Evolutionary conservation across 2,797 vertebrate genomes (phyloP), one percentile per base, ranked within the genome.

Genomic region (Knipowitschia caucasica): DNA sequence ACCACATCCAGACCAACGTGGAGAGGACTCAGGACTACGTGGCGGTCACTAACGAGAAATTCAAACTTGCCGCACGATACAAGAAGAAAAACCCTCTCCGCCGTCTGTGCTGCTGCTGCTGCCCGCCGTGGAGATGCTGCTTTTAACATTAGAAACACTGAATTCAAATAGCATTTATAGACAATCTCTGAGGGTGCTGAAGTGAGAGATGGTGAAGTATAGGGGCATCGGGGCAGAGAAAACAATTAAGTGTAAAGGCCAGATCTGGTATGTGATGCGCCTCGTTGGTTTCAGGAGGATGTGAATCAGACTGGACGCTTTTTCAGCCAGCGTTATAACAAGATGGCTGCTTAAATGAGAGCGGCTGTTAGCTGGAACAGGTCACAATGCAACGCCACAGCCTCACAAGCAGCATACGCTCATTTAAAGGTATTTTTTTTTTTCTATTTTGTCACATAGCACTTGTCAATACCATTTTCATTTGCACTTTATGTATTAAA

Each of bases 51-150:
- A 94, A 75, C 34, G 94, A 98, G 73, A 94, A 94, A 76, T 94
- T 98, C 63, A 93, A 92, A 69, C 65, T 89, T 47, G 96, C 95
- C 20, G 89, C 88, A 25, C 93, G 87, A 57, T 98, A 98, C 55
- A 92, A 85, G 78, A 94, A 82, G 79, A 93, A 84, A 71, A 94
- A 95, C 64, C 93, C 93, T 8, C 86, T 95, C 29, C 89, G 79
- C 65, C 86, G 67, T 56, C 44, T 98, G 34, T 97, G 93, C 64
- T 98, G 94, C 71, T 98, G 94, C 74, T 98, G 95, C 47, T 98
- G 90, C 29, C 91, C 92, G 34, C 91, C 92, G 0, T 92, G 92
- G 85, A 87, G 67, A 66, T 89, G 83, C 60, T 94, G 88, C 76
- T 67, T 82, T 44, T 93, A 78, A 86, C 62, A 70, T 2, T 40